Conservation (phyloP, 2,797 vertebrate genomes). For the Menidia menidia region DNA sequence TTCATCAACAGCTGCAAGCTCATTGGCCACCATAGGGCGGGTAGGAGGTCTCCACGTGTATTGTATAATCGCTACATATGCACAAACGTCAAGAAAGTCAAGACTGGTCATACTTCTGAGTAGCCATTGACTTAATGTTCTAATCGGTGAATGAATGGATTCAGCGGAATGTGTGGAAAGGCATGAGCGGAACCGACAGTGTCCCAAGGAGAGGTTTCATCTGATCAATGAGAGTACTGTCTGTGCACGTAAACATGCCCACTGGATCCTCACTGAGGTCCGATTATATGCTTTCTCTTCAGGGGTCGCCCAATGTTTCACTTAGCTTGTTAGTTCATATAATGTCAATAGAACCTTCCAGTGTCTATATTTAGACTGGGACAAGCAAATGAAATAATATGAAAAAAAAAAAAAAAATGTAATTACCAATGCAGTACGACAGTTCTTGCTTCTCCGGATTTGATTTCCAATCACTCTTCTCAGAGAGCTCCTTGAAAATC, state of each 20-base stretch:
- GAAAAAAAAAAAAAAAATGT: not conserved
- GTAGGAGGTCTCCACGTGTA: not conserved
- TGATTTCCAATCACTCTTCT: not conserved
- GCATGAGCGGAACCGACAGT: not conserved
- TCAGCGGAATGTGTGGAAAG: not conserved
- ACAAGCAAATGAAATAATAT: not conserved
- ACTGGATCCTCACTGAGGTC: slow-evolving; percentile 1
- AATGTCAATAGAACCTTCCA: not conserved
- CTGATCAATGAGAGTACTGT: not conserved
- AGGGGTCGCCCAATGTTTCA: not conserved
- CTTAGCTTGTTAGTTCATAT: not conserved
- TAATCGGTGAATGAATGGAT: not conserved
- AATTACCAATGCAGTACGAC: not conserved
- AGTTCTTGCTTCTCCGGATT: slow-evolving; percentile 2
- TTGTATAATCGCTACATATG: not conserved
- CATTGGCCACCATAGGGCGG: too few species aligned
- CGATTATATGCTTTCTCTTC: not conserved
- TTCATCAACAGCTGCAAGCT: too few species aligned
- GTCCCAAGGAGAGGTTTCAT: not conserved
- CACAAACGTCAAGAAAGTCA: not conserved
- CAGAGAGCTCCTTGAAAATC: slow-evolving; percentile 1
- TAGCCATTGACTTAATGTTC: not conserved
- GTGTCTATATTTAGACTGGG: slow-evolving; percentile 1
- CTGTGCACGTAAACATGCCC: not conserved
- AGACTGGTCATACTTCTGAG: not conserved